A percentile compares a stretch with the other conserved stretches of the same genome.
These are phyloP conservation scores for Lordiphosa stackelbergi DNA, from an alignment of 1,140 invertebrate species.

Conservation along the genomic window DNA sequence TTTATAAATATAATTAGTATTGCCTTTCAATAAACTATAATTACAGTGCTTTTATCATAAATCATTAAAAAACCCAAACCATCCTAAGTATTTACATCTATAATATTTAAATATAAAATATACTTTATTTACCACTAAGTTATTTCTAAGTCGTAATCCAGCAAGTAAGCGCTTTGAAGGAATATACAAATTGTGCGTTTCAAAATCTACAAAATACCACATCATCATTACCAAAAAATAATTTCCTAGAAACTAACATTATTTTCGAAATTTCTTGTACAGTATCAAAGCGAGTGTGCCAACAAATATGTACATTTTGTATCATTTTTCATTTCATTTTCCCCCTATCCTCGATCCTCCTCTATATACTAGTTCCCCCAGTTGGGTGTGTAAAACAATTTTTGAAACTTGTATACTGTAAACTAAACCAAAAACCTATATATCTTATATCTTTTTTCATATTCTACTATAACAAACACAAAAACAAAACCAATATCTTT, in stretches of 20 bases:
- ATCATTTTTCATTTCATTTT: conserved; percentile 32
- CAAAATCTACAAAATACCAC: conserved; percentile 49
- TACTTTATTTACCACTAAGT: background rate
- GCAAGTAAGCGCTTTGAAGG: background rate
- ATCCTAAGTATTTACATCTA: no score
- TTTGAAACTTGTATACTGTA: conserved; percentile 68
- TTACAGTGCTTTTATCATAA: no score
- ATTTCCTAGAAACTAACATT: background rate
- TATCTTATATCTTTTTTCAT: conserved; percentile 74
- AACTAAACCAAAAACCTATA: conserved; percentile 56
- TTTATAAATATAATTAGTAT: no score
- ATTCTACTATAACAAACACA: conserved; percentile 43
- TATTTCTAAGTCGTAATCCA: conserved; percentile 19
- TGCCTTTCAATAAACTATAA: no score
- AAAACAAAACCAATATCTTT: conserved; percentile 62
- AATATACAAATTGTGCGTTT: background rate
- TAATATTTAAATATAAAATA: no score
- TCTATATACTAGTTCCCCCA: conserved; percentile 11
- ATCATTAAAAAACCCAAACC: no score
- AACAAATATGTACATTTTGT: conserved; percentile 74
- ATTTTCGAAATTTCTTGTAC: conserved; percentile 23
- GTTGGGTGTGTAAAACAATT: conserved; percentile 23
- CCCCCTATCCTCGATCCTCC: background rate
- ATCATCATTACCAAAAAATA: conserved; percentile 25
- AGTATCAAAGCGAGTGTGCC: conserved; percentile 72